Base-by-base conservation (phyloP, 92 coral and sea anemone genomes). In the Paramuricea clavata region DNA sequence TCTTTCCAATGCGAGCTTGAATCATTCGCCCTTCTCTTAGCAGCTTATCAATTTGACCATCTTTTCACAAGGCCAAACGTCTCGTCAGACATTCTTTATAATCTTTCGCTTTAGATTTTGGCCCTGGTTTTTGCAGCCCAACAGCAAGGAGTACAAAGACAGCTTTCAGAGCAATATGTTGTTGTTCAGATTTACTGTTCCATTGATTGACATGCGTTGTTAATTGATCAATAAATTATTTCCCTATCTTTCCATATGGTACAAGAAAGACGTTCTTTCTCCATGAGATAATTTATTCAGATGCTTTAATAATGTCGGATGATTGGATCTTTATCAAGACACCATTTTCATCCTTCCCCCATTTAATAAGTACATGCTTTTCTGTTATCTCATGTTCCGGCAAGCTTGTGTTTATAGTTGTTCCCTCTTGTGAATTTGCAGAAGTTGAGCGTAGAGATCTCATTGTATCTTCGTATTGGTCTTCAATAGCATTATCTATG, bases 131-230 rank as follows among this genome's bases (percentile, higher is more conserved):
- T n/a, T n/a, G n/a, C n/a, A n/a, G n/a, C n/a, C n/a, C n/a, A 28
- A 61, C 22, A 2, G 91, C 83, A 12, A 81, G 47, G 71, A 74
- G 78, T 59, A 81, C 77, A 88, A 81, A 15, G 43, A 62, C 78
- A 19, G 88, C 87, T 82, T 61, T 74, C 7, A 64, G 35, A 19
- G 78, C 64, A 60, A 82, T 74, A 43, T 88, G 88, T 62, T 74
- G 85, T 43, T 11, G 76, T 79, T 33, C 74, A 31, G 47, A 0
- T 0, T 33, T 22, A 47, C 30, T 81, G 57, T 87, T 70, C 87
- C 89, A 89, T 74, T 84, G 76, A 49, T 84, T 89, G 27, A 89
- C 31, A 82, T 85, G 89, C 83, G 50, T 70, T 26, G 87, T 72
- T 7, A 87, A 41, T 47, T 87, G 90, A 34, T 78, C 60, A 47